phyloP scores from a whole-genome alignment of 1,140 invertebrate genomes.

The Drosophila triauraria region DNA sequence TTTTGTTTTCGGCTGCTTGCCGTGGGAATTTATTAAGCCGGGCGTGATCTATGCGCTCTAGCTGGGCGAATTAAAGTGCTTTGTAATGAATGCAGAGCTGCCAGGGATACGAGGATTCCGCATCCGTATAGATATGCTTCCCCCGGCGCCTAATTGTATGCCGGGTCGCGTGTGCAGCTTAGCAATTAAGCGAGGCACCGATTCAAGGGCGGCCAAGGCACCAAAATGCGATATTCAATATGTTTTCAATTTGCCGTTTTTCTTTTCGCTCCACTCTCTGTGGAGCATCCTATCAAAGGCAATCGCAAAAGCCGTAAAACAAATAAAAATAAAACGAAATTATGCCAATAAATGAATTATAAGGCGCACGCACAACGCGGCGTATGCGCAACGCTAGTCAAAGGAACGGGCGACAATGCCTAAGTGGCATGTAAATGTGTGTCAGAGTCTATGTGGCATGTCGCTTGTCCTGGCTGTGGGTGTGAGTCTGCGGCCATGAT shows the following conservation, averaged over 20 bases:
- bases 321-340: slow-evolving; percentile 83
- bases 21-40: slow-evolving; percentile 73
- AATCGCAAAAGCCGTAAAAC: slow-evolving; percentile 72
- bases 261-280: neutral
- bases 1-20: slow-evolving; percentile 52
- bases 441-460: slow-evolving; percentile 28
- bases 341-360: slow-evolving; percentile 83
- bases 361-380: slow-evolving; percentile 64
- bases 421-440: slow-evolving; percentile 76
- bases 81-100: slow-evolving; percentile 68
- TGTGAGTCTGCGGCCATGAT: slow-evolving; percentile 58
- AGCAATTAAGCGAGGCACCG: slow-evolving; percentile 51
- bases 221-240: slow-evolving; percentile 72
- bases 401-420: slow-evolving; percentile 58
- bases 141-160: slow-evolving; percentile 59
- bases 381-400: slow-evolving; percentile 77
- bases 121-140: neutral
- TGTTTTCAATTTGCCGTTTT: slow-evolving; percentile 75
- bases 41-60: slow-evolving; percentile 69
- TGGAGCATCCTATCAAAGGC: slow-evolving; percentile 54
- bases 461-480: neutral
- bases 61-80: slow-evolving; percentile 70
- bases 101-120: slow-evolving; percentile 6
- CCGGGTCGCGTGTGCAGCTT: slow-evolving; percentile 54
- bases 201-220: slow-evolving; percentile 13